Base-by-base conservation (phyloP, 64 coral and sea anemone genomes). In the Actinia equina region DNA sequence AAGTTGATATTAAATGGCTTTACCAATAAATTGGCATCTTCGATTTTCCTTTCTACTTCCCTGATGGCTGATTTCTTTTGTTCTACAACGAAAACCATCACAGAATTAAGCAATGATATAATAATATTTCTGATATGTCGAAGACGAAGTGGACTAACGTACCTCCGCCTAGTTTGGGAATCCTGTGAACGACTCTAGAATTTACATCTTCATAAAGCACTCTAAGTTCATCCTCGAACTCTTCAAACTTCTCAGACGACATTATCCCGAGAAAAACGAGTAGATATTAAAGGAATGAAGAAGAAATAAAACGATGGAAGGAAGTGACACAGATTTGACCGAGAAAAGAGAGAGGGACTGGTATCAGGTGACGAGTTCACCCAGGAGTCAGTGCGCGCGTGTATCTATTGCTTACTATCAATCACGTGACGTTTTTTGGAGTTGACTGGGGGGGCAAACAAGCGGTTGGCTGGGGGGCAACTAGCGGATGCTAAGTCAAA, bases 171-270 rank as follows among this genome's bases (percentile, higher is more conserved):
- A 93, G 76, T 60, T 84, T 93, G 25, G 94, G 91, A 87, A 97
- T 97, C 54, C 91, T 93, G 67, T 89, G 67, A 26, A 57, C 84
- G 27, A 97, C 87, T 80, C 90, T 89, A 41, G 22, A 45, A 70
- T 27, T 88, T 67, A 97, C 86, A 85, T 97, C 94, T 85, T 97
- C 94, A 71, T 87, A 87, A 18, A 97, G 88, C 23, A 84, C 19
- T 56, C 87, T 97, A 3, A 97, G 52, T 89, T 97, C 94, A 23
- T 97, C 94, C 80, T 97, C 91, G 20, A 97, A 88, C 76, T 97
- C 94, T 93, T 97, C 94, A 86, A 93, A 97, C 74, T 97, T 97
- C 62, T 97, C 94, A 6, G 94, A 97, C 71, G 94, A 97, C 91
- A 93, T 97, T 60, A 58, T 91, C 62, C 12, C 41, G 14, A 44